phyloP scores from a whole-genome alignment of 2,113 vertebrate genomes.

The Mesembrinibis cayennensis region DNA sequence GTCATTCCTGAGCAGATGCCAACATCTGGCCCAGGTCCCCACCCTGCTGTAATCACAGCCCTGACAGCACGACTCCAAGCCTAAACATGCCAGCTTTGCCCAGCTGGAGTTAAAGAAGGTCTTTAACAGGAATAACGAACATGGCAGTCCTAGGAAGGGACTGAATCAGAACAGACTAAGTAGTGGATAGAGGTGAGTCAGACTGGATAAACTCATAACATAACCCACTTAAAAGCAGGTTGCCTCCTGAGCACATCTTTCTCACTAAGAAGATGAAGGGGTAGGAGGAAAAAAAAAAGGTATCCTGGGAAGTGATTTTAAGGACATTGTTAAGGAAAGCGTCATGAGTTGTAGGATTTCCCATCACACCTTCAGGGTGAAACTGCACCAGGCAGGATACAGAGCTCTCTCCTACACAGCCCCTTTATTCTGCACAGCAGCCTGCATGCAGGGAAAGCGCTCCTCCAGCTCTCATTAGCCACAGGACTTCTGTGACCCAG shows the following conservation, averaged over 20 bases:
- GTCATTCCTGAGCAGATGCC: background rate
- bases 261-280: background rate
- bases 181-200: background rate
- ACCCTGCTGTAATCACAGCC: background rate
- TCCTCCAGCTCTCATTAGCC: background rate
- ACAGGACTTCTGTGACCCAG: background rate
- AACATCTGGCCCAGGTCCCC: background rate
- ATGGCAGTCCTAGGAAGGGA: background rate
- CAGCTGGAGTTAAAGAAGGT: background rate
- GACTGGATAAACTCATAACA: background rate
- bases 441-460: background rate
- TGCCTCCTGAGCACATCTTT: background rate
- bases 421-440: background rate
- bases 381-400: background rate
- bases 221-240: background rate
- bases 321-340: background rate
- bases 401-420: background rate
- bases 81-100: background rate
- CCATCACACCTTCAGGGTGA: background rate
- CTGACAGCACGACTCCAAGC: background rate
- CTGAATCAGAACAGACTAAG: background rate
- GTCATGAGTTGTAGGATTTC: background rate
- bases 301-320: background rate
- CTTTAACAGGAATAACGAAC: background rate
- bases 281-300: no score